A percentile compares a stretch with the other conserved stretches of the same genome.
Conservation (phyloP, 2,797 vertebrate genomes). For the Coendou prehensilis region DNA sequence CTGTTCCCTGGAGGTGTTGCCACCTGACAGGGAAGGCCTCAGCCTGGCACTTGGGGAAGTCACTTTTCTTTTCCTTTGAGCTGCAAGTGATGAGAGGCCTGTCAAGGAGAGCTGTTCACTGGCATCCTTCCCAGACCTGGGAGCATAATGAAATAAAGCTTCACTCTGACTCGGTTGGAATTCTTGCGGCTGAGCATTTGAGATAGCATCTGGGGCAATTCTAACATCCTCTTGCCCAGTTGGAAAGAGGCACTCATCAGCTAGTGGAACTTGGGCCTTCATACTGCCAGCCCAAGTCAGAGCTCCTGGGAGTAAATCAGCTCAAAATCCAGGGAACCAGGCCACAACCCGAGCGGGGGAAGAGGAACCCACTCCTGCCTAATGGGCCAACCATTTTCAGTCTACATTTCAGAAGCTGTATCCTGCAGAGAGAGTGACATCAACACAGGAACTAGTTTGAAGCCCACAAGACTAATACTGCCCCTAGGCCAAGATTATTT, state of each 20-base stretch:
- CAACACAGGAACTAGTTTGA: neutral
- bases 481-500: neutral
- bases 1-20: slow-evolving; percentile 68
- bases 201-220: slow-evolving; percentile 50
- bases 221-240: slow-evolving; percentile 24
- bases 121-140: slow-evolving; percentile 79
- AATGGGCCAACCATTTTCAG: neutral
- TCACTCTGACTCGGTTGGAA: slow-evolving; percentile 72
- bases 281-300: neutral
- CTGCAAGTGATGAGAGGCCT: slow-evolving; percentile 76
- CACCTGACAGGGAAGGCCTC: slow-evolving; percentile 69
- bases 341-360: neutral
- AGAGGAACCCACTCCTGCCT: neutral
- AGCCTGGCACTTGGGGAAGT: slow-evolving; percentile 68
- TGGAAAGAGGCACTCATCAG: slow-evolving; percentile 30
- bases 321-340: neutral
- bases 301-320: neutral
- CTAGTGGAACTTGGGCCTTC: slow-evolving; percentile 35
- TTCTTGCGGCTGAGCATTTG: slow-evolving; percentile 68
- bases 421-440: neutral
- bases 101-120: slow-evolving; percentile 76
- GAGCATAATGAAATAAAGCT: slow-evolving; percentile 80
- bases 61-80: slow-evolving; percentile 77
- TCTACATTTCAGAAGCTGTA: neutral
- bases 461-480: neutral